These are phyloP conservation scores for Diadophis punctatus DNA, from an alignment of 2,113 vertebrate species.

Conservation along the genomic window DNA sequence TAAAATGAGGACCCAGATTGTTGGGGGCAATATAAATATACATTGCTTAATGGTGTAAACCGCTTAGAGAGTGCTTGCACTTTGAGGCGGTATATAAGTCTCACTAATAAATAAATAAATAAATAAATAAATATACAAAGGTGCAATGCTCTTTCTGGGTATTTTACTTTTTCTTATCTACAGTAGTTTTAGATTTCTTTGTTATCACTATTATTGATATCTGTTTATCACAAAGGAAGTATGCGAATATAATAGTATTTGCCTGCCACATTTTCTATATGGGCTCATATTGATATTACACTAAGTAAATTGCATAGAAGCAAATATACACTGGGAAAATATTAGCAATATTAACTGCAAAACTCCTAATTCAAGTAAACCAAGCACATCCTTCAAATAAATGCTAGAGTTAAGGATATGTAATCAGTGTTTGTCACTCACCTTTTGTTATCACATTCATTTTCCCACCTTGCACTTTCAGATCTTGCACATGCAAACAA, in stretches of 20 bases:
- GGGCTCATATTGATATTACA: accelerated
- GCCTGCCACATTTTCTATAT: constrained; percentile 19
- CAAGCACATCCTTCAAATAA: not conserved
- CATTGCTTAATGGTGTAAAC: too few relatives aligned
- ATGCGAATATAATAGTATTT: constrained; percentile 29
- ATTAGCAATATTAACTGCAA: not conserved
- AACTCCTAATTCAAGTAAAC: not conserved
- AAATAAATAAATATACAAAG: too few relatives aligned
- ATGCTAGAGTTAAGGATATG: not conserved
- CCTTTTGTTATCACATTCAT: not conserved
- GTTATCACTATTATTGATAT: constrained; percentile 14
- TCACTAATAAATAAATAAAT: too few relatives aligned
- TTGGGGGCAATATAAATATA: too few relatives aligned
- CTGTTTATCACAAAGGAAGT: constrained; percentile 36
- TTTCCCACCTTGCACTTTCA: not conserved
- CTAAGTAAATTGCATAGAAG: not conserved
- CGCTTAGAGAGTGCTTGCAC: too few relatives aligned
- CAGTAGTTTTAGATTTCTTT: constrained; percentile 22
- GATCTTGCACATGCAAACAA: not conserved
- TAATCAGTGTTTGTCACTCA: not conserved
- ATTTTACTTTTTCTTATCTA: constrained; percentile 53
- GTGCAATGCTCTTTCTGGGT: constrained; percentile 23
- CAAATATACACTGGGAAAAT: not conserved
- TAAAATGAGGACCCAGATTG: too few relatives aligned
- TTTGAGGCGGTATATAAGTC: too few relatives aligned